Evolutionary conservation across 2,113 vertebrate species (phyloP).

Genomic region (Pteropus alecto): DNA sequence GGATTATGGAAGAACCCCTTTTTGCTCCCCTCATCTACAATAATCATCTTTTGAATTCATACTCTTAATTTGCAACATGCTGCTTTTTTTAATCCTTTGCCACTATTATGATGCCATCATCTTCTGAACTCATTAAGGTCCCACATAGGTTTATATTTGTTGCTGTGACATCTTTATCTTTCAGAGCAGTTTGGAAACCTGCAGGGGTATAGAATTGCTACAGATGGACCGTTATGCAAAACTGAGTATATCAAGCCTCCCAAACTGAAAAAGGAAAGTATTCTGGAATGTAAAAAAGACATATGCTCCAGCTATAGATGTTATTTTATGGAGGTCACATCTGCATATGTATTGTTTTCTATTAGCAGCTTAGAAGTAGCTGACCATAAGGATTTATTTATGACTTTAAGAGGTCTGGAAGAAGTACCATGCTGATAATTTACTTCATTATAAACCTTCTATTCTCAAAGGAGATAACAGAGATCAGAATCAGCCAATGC

Average conservation of each 20-base stretch:
- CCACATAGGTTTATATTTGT: constrained; percentile 37
- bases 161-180: constrained; percentile 49
- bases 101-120: constrained; percentile 43
- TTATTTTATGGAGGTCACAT: constrained; percentile 12
- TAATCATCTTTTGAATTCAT: constrained; percentile 6
- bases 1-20: not conserved
- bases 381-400: not conserved
- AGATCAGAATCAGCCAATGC: constrained; percentile 17
- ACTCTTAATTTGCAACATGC: constrained; percentile 38
- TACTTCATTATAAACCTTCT: constrained; percentile 10
- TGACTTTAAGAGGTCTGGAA: not conserved
- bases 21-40: not conserved
- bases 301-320: not conserved
- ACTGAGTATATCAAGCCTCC: not conserved
- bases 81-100: constrained; percentile 19
- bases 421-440: not conserved
- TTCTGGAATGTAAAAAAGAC: constrained; percentile 33
- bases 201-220: constrained; percentile 54
- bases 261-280: constrained; percentile 26
- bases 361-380: not conserved
- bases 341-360: not conserved
- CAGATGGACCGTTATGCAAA: constrained; percentile 61
- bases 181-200: constrained; percentile 59
- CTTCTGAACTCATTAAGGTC: constrained; percentile 34
- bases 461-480: constrained; percentile 23